A percentile compares a stretch with the other conserved stretches of the same genome.
Conservation (phyloP, 2,888 invertebrate species). For the Pheosia tremula region DNA sequence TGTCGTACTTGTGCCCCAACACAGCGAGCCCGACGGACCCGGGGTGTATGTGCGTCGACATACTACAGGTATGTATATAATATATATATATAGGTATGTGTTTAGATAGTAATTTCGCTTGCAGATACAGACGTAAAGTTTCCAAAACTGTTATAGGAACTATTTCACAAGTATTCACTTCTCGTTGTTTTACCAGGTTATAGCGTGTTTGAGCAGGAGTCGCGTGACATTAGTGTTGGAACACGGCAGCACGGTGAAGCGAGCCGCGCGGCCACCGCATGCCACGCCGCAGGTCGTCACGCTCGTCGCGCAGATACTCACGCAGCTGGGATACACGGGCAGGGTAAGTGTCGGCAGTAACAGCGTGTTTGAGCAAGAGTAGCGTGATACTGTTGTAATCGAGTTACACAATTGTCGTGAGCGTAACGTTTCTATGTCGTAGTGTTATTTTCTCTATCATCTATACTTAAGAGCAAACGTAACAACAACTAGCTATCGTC, state of each 20-base stretch:
- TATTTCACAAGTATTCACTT: neutral
- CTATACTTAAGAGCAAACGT: no score
- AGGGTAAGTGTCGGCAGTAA: conserved; percentile 73
- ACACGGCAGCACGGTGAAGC: conserved; percentile 87
- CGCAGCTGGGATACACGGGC: conserved; percentile 88
- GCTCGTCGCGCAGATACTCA: conserved; percentile 88
- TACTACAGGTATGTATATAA: conserved; percentile 71
- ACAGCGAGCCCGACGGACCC: conserved; percentile 66
- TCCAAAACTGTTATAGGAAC: neutral
- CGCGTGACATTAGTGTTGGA: conserved; percentile 89
- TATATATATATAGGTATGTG: no score
- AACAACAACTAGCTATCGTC: no score
- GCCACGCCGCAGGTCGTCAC: conserved; percentile 86
- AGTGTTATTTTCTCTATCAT: no score
- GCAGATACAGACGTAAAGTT: neutral
- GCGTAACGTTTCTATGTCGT: no score
- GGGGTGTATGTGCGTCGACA: conserved; percentile 77
- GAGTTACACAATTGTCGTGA: no score
- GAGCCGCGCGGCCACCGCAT: conserved; percentile 84
- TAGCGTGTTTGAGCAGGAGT: conserved; percentile 89
- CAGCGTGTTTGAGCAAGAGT: neutral
- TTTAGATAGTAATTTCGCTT: no score
- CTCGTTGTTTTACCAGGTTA: conserved; percentile 74
- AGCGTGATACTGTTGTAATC: neutral
- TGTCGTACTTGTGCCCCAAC: conserved; percentile 87